A percentile compares a stretch with the other conserved stretches of the same genome.
These are phyloP conservation scores for Aphelinus certus DNA, from an alignment of 1,140 invertebrate species.

Conservation along the genomic window DNA sequence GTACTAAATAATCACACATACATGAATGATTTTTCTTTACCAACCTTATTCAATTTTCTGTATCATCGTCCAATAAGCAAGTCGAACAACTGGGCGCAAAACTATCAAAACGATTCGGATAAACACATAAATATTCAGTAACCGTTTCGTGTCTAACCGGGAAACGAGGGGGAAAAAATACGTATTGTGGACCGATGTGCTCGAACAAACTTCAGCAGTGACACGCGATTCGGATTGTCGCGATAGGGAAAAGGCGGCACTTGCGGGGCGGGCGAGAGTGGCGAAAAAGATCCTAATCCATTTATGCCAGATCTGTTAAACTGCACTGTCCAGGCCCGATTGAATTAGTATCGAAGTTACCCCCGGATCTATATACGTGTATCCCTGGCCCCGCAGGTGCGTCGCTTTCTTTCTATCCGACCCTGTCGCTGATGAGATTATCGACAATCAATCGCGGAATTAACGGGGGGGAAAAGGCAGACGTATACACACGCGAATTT, in stretches of 20 bases:
- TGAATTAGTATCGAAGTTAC: slow-evolving; percentile 55
- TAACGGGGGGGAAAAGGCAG: slow-evolving; percentile 6
- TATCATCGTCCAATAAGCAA: too few species aligned
- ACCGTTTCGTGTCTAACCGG: not conserved
- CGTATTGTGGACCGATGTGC: slow-evolving; percentile 1
- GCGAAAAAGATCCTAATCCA: slow-evolving; percentile 29
- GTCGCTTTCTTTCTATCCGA: not conserved
- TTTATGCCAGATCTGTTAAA: slow-evolving; percentile 30
- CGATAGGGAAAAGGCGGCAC: not conserved
- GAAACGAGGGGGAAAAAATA: slow-evolving; percentile 1
- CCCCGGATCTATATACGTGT: slow-evolving; percentile 42
- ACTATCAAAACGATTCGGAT: too few species aligned
- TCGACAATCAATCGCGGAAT: slow-evolving; percentile 55
- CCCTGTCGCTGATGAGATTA: slow-evolving; percentile 50
- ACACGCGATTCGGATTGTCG: slow-evolving; percentile 22
- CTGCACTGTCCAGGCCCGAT: slow-evolving; percentile 37
- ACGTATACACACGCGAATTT: slow-evolving; percentile 1
- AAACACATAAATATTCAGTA: slow-evolving; percentile 21
- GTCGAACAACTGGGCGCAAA: too few species aligned
- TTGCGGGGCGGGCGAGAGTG: not conserved
- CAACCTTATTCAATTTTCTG: too few species aligned
- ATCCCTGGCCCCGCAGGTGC: slow-evolving; percentile 35
- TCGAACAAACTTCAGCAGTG: slow-evolving; percentile 18
- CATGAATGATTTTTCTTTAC: too few species aligned
- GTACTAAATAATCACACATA: too few species aligned